Base-by-base conservation (phyloP, 2,888 invertebrate genomes). In the Drosophila nr. fundita region DNA sequence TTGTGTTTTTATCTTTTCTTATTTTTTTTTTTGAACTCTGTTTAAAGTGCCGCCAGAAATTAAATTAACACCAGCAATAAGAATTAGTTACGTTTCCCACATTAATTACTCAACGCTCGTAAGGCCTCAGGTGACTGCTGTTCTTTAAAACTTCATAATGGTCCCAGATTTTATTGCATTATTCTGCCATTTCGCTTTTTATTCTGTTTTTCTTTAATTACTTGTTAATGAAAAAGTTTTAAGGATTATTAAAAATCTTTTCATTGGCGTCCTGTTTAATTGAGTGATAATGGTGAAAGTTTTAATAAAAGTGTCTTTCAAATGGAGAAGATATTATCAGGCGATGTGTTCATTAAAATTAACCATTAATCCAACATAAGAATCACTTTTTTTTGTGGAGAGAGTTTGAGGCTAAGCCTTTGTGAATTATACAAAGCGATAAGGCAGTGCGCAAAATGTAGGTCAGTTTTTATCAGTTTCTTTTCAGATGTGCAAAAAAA, bases 61-160 rank as follows among this genome's bases (percentile, higher is more conserved):
- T 69, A 61, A 80, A 81, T 78, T 75, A 80, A 38, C 59, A 53
- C 55, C 49, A 61, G 58, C 54, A 38, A 29, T 38, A 65, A 63
- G 62, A 80, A 78, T 68, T 71, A 66, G 71, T 59, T 59, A 55
- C 42, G 63, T 63, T 73, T 81, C 68, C 65, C 78, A 81, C 72
- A 64, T 67, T 64, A 61, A 81, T 81, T 75, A 68, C 63, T 59
- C 40, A 53, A 64, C 58, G 48, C 60, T 52, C 49, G 49, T 48
- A 60, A 18, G 38, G 50, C 65, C 62, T 13, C 57, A 57, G 49
- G 34, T 40, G 48, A 49, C 34, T 27, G 30, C 38, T 53, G 42
- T 59, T 64, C 40, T 21, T 36, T n/a, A 36, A 65, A 62, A 65
- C 50, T 59, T 66, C 13, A 68, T 49, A 36, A 57, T 21, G 42